Conservation (phyloP, 2,113 vertebrate genomes). For the Ammodramus savannarum region DNA sequence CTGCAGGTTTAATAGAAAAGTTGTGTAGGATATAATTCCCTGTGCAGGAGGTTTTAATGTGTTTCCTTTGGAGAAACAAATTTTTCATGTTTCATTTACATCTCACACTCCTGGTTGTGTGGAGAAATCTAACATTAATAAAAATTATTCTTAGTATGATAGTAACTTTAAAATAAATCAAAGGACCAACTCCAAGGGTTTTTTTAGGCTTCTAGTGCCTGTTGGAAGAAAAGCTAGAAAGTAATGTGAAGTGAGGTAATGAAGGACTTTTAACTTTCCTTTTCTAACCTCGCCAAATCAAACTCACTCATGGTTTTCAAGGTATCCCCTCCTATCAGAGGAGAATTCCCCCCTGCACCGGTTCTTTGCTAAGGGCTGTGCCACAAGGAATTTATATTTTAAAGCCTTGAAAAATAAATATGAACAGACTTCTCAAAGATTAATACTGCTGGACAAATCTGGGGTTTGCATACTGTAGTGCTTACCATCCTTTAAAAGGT, state of each 20-base stretch:
- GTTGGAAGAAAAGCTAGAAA: neutral
- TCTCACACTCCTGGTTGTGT: neutral
- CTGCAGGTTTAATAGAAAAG: neutral
- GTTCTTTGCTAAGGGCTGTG: neutral
- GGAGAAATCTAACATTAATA: neutral
- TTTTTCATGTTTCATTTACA: neutral
- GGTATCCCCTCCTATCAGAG: neutral
- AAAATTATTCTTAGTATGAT: neutral
- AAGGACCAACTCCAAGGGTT: neutral
- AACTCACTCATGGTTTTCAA: neutral
- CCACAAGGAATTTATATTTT: neutral
- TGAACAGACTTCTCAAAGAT: neutral
- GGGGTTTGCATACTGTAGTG: accelerated
- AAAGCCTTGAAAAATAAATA: neutral
- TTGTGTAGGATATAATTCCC: neutral
- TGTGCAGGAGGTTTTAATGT: neutral
- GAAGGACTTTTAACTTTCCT: neutral
- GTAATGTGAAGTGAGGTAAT: neutral
- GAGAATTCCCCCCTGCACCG: neutral
- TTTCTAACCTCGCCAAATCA: neutral
- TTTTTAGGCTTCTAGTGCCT: neutral
- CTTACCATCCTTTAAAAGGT: neutral
- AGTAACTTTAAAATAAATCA: neutral
- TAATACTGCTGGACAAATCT: neutral
- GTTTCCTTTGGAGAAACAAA: neutral